Evolutionary conservation across 2,113 vertebrate species (phyloP).

Genomic region (Cyanoramphus novaezelandiae): DNA sequence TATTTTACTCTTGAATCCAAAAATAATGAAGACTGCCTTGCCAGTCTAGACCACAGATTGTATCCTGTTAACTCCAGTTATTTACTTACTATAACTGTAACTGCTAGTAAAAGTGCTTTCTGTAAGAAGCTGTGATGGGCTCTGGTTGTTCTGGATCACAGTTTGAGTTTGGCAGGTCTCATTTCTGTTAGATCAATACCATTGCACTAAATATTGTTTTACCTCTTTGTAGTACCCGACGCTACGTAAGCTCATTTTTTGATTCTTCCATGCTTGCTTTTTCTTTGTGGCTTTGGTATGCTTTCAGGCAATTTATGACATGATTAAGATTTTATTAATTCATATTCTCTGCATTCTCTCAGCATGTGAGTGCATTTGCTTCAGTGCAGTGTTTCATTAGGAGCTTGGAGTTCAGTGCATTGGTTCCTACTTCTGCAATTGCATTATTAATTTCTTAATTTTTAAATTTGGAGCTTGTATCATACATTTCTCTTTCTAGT

Average conservation of each 20-base stretch:
- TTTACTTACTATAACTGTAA: neutral
- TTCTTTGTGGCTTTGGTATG: neutral
- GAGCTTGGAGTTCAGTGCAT: neutral
- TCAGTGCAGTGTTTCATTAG: neutral
- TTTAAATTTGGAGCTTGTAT: neutral
- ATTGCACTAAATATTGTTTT: neutral
- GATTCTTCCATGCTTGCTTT: neutral
- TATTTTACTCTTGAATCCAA: neutral
- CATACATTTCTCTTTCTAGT: neutral
- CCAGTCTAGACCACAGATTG: neutral
- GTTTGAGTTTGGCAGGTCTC: neutral
- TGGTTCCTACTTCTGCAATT: neutral
- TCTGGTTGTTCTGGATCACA: neutral
- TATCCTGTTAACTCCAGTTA: neutral
- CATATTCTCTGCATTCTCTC: neutral
- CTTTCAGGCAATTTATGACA: neutral
- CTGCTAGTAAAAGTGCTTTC: neutral
- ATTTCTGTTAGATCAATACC: neutral
- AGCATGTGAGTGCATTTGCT: neutral
- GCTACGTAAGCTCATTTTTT: neutral
- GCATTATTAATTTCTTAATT: conserved; percentile 30
- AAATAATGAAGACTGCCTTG: neutral
- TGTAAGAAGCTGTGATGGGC: rapidly evolving
- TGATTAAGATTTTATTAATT: conserved; percentile 14
- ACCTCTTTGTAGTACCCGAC: neutral